These are phyloP conservation scores for Sebastes umbrosus DNA, from an alignment of 2,797 vertebrate genomes.

Conservation along the genomic window DNA sequence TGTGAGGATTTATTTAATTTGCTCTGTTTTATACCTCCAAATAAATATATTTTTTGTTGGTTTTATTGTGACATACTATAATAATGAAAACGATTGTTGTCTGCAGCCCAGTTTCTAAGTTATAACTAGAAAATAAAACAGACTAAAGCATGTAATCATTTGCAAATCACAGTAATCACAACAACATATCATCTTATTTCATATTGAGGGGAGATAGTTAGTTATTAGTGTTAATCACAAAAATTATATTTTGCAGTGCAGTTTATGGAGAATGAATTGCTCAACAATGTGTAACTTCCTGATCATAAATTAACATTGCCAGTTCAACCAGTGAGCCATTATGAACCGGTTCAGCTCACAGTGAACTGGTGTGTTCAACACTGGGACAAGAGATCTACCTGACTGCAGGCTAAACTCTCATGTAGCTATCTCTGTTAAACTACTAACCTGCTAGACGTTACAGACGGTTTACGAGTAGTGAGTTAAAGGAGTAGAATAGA, in stretches of 20 bases:
- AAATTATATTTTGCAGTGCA: fast-evolving
- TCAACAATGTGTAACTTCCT: background rate
- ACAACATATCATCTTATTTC: background rate
- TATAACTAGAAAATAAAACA: background rate
- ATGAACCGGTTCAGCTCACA: background rate
- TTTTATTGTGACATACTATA: background rate
- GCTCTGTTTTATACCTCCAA: background rate
- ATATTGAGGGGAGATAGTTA: too few relatives aligned
- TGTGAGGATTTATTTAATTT: background rate
- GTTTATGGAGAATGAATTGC: background rate
- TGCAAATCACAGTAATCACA: background rate
- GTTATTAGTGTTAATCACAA: background rate
- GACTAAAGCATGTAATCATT: background rate
- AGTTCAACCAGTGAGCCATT: background rate
- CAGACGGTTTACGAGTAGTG: fast-evolving
- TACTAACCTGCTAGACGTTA: background rate
- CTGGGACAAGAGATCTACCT: background rate
- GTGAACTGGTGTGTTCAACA: fast-evolving
- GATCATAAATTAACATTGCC: background rate
- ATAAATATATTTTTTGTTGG: too few relatives aligned
- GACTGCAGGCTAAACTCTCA: background rate
- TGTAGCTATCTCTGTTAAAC: background rate
- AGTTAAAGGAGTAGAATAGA: background rate
- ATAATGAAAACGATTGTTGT: background rate
- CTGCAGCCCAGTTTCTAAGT: background rate